phyloP scores from a whole-genome alignment of 1,140 invertebrate species.

The Papilio dardanus region DNA sequence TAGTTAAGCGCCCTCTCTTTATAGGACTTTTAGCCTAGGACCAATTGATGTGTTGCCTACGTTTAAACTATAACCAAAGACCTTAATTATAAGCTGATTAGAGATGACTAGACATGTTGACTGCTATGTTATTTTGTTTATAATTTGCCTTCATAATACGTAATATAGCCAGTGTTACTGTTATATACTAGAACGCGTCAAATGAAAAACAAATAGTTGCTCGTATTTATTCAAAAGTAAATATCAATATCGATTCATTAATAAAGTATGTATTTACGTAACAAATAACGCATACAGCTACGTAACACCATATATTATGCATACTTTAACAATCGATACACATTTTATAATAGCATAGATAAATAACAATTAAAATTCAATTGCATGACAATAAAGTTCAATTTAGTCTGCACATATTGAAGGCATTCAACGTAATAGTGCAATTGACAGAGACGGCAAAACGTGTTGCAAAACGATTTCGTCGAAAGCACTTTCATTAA shows the following conservation, averaged over 20 bases:
- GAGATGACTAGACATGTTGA: too few species aligned
- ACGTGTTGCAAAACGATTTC: slow-evolving; percentile 46
- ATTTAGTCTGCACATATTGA: slow-evolving; percentile 7
- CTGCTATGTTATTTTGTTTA: too few species aligned
- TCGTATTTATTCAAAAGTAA: not conserved
- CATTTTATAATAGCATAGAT: slow-evolving; percentile 1
- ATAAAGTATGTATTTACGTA: not conserved
- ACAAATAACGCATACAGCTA: not conserved
- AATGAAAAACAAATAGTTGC: not conserved
- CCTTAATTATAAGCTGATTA: too few species aligned
- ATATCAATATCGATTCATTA: not conserved
- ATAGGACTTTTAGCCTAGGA: too few species aligned
- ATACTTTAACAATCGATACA: not conserved
- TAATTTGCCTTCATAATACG: too few species aligned
- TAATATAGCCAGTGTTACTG: not conserved
- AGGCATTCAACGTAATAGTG: slow-evolving; percentile 45
- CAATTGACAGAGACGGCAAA: slow-evolving; percentile 50
- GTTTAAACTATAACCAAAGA: too few species aligned
- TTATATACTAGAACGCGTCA: not conserved
- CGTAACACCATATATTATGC: not conserved
- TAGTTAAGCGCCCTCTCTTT: too few species aligned
- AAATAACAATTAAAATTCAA: slow-evolving; percentile 20
- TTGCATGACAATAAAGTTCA: slow-evolving; percentile 8
- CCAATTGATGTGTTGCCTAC: too few species aligned
- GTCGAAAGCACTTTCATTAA: slow-evolving; percentile 57